Evolutionary conservation across 2,113 vertebrate species (phyloP).

Genomic region (Myiozetetes cayanensis): DNA sequence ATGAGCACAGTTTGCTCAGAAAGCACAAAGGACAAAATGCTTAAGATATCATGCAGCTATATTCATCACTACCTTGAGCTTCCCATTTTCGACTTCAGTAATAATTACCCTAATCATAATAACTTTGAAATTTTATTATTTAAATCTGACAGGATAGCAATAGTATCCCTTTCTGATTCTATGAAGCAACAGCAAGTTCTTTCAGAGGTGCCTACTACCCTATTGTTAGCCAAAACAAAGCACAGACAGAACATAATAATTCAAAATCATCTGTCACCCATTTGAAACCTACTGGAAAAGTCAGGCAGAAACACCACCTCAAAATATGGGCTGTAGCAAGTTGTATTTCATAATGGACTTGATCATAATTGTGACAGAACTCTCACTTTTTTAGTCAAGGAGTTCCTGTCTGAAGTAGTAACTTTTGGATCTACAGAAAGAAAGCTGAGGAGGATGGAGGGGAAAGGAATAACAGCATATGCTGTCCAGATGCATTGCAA

Average conservation of each 20-base stretch:
- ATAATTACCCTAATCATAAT: not conserved
- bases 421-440: not conserved
- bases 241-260: not conserved
- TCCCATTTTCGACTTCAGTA: not conserved
- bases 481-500: not conserved
- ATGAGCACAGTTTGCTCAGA: not conserved
- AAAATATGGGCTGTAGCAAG: fast-evolving
- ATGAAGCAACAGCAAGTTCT: not conserved
- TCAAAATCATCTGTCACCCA: not conserved
- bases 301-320: not conserved
- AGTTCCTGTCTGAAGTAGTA: not conserved
- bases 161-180: not conserved
- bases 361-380: not conserved
- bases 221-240: not conserved
- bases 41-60: not conserved
- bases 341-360: not conserved
- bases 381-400: not conserved
- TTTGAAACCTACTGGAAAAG: not conserved
- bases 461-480: not conserved
- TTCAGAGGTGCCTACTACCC: not conserved
- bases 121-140: not conserved
- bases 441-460: not conserved
- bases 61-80: not conserved
- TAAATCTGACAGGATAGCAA: not conserved
- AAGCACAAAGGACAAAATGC: not conserved